Evolutionary conservation across 2,113 vertebrate genomes (phyloP).

Genomic region (Prunella himalayana): DNA sequence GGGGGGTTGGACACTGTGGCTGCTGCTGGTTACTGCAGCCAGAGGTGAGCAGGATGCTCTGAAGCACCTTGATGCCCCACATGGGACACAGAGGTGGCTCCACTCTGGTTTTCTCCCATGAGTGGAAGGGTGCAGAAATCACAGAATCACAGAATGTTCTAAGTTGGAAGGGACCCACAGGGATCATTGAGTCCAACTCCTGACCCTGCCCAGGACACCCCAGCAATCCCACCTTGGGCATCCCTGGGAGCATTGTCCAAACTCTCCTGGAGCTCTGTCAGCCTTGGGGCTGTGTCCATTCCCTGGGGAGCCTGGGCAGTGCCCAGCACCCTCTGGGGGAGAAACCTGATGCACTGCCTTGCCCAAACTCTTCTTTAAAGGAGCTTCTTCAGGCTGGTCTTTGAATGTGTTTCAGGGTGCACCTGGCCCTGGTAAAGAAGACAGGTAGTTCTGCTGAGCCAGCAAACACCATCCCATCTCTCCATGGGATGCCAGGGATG

Average conservation of each 20-base stretch:
- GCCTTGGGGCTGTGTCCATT: fast-evolving
- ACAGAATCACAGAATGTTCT: neutral
- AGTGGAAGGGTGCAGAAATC: neutral
- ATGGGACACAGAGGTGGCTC: neutral
- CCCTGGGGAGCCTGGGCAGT: neutral
- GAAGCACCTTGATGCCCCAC: fast-evolving
- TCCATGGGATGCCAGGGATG: neutral
- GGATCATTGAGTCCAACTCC: neutral
- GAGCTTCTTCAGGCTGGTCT: neutral
- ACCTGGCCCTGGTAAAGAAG: neutral
- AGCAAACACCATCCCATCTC: neutral
- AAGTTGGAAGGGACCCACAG: neutral
- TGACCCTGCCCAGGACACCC: neutral
- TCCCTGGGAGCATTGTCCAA: fast-evolving
- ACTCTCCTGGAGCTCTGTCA: neutral
- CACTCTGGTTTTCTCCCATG: fast-evolving
- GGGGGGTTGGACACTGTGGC: fast-evolving
- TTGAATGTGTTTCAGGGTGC: neutral
- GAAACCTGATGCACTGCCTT: neutral
- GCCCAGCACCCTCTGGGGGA: neutral
- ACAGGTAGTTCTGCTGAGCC: neutral
- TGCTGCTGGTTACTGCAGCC: fast-evolving
- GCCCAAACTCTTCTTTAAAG: neutral
- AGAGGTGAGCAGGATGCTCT: neutral
- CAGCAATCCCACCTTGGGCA: neutral